phyloP scores from a whole-genome alignment of 2,113 vertebrate species.

The Emydura subglobosa region DNA sequence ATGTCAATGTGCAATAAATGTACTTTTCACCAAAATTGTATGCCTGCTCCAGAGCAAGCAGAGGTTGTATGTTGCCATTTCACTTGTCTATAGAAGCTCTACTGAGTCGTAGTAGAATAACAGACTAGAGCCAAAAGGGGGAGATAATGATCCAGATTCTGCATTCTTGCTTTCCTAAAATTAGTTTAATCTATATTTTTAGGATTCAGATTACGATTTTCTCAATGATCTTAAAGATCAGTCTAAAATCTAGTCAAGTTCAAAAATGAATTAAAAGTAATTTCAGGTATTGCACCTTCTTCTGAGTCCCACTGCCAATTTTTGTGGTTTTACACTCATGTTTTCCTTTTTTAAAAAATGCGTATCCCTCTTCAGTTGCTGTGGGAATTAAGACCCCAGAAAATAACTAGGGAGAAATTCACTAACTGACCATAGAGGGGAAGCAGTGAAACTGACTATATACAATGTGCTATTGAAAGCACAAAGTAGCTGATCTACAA shows the following conservation, averaged over 20 bases:
- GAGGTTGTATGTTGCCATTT: not conserved
- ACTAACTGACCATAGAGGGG: not conserved
- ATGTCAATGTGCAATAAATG: not conserved
- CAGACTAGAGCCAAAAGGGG: constrained; percentile 49
- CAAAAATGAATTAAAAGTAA: not conserved
- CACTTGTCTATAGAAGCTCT: not conserved
- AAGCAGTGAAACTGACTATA: not conserved
- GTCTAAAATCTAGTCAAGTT: not conserved
- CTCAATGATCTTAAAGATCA: not conserved
- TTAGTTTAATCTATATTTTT: not conserved
- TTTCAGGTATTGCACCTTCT: not conserved
- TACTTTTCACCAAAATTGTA: not conserved
- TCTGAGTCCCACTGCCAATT: not conserved
- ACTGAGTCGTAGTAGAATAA: constrained; percentile 4
- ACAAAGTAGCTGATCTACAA: not conserved
- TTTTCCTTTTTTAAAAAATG: rapidly evolving
- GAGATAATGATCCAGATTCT: not conserved
- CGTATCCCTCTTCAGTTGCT: not conserved
- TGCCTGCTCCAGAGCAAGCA: not conserved
- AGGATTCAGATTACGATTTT: not conserved
- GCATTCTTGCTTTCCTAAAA: not conserved
- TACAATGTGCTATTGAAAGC: not conserved
- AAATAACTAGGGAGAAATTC: not conserved
- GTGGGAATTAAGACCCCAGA: not conserved
- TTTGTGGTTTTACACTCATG: not conserved